Percentiles rank a stretch among this genome's conserved stretches.
Conservation (phyloP, 2,888 invertebrate genomes). For the Magallana nippona region DNA sequence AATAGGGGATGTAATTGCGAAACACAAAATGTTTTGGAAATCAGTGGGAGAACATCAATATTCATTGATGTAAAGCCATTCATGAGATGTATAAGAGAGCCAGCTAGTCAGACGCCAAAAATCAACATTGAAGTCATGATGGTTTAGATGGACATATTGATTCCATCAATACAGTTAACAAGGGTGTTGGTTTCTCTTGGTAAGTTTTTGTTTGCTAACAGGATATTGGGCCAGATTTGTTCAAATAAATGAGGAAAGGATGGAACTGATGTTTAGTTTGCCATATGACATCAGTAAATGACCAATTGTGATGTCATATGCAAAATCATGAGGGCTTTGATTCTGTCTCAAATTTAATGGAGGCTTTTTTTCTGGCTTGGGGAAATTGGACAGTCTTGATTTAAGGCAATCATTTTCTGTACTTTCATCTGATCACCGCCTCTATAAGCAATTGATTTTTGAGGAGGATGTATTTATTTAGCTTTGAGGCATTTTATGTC, state of each 20-base stretch:
- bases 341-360: constrained; percentile 14
- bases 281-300: not conserved
- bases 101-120: constrained; percentile 4
- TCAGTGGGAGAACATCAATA: constrained; percentile 32
- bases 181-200: not conserved
- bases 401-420: constrained; percentile 16
- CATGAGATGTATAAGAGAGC: not conserved
- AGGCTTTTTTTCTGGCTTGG: not conserved
- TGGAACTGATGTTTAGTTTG: not conserved
- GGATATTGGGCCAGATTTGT: constrained; percentile 18
- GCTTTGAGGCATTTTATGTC: not conserved
- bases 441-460: constrained; percentile 14
- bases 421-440: constrained; percentile 11
- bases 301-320: constrained; percentile 5
- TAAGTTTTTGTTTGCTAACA: not conserved
- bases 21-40: constrained; percentile 21
- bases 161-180: not conserved
- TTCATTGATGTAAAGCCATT: constrained; percentile 32
- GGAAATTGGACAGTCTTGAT: constrained; percentile 5
- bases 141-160: constrained; percentile 31
- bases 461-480: constrained; percentile 21
- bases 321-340: constrained; percentile 3
- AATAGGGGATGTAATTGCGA: constrained; percentile 18
- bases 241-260: not conserved
- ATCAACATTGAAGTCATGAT: constrained; percentile 20